Evolutionary conservation across 2,888 invertebrate species (phyloP).

Genomic region (Seira ritae): DNA sequence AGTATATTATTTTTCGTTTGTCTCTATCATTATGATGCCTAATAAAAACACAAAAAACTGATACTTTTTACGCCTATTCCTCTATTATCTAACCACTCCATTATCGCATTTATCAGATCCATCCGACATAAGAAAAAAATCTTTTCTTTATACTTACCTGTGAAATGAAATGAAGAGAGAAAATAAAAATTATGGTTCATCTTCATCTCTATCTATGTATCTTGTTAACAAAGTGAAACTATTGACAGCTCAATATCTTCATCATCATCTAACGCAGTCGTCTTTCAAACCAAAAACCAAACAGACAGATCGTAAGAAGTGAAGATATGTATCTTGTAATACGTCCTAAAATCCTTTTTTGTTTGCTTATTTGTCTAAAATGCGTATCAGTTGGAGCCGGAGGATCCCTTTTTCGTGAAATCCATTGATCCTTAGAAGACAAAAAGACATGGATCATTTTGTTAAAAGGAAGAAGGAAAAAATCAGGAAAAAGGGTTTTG

Average conservation of each 20-base stretch:
- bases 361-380: constrained; percentile 42
- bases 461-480: constrained; percentile 21
- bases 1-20: not conserved
- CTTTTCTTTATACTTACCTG: too few relatives aligned
- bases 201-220: constrained; percentile 26
- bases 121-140: not conserved
- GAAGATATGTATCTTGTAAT: too few relatives aligned
- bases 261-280: constrained; percentile 41
- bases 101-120: constrained; percentile 4
- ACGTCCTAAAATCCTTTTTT: constrained; percentile 5
- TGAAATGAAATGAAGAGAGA: not conserved
- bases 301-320: too few relatives aligned
- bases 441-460: constrained; percentile 48
- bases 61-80: constrained; percentile 21
- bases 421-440: constrained; percentile 46
- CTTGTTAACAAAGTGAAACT: constrained; percentile 65
- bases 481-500: constrained; percentile 27
- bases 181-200: constrained; percentile 8
- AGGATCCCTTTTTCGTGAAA: constrained; percentile 27
- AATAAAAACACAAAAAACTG: constrained; percentile 47
- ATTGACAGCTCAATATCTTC: constrained; percentile 64
- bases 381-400: constrained; percentile 13
- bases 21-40: constrained; percentile 46
- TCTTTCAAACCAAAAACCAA: not conserved
- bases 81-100: constrained; percentile 6